Evolutionary conservation across 1,140 invertebrate genomes (phyloP).

Genomic region (Spodoptera frugiperda): DNA sequence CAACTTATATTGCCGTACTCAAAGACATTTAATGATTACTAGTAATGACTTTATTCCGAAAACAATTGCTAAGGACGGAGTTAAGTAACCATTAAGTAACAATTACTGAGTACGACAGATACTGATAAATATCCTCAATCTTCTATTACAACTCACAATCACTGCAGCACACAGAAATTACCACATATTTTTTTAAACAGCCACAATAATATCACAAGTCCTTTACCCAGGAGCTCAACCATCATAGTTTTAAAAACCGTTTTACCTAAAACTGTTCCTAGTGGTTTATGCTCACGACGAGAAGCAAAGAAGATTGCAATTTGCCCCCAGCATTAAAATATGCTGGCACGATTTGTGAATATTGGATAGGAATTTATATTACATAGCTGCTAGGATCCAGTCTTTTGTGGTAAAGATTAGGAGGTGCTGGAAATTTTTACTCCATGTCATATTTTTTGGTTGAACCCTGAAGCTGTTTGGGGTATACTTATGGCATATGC

Average conservation of each 20-base stretch:
- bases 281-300: slow-evolving; percentile 65
- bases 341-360: slow-evolving; percentile 75
- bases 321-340: slow-evolving; percentile 73
- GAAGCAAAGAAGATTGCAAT: slow-evolving; percentile 73
- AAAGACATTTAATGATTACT: too few relatives aligned
- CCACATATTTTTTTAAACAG: too few relatives aligned
- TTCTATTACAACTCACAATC: too few relatives aligned
- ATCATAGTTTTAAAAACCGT: slow-evolving; percentile 18
- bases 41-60: too few relatives aligned
- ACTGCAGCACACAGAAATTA: too few relatives aligned
- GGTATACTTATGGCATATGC: too few relatives aligned
- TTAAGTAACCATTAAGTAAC: too few relatives aligned
- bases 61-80: too few relatives aligned
- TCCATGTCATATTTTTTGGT: not conserved
- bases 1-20: too few relatives aligned
- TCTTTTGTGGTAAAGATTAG: slow-evolving; percentile 17
- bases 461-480: not conserved
- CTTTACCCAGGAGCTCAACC: not conserved
- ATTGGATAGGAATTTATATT: slow-evolving; percentile 82
- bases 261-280: slow-evolving; percentile 45
- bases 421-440: slow-evolving; percentile 3
- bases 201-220: not conserved
- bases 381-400: slow-evolving; percentile 43
- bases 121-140: too few relatives aligned
- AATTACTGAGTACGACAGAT: too few relatives aligned